Percentiles rank a stretch among this genome's conserved stretches.
Conservation (phyloP, 2,113 vertebrate species). For the Vicugna pacos region DNA sequence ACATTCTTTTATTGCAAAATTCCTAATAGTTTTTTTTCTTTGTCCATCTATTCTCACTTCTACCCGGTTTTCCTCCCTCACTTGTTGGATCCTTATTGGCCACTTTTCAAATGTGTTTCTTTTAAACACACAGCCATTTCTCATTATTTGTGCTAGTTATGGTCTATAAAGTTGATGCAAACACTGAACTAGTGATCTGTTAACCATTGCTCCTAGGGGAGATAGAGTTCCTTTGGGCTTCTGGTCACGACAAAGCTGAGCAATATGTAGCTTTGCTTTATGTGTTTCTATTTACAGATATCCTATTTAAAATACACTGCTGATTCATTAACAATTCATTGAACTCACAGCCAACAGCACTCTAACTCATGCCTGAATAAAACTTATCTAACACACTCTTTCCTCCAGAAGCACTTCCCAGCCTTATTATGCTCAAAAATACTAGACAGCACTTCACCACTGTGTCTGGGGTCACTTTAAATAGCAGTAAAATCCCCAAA, state of each 20-base stretch:
- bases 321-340: not conserved
- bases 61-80: not conserved
- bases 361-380: not conserved
- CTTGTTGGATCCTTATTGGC: constrained; percentile 4
- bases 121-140: not conserved
- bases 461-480: not conserved
- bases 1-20: not conserved
- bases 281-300: not conserved
- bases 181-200: not conserved
- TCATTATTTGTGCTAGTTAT: not conserved
- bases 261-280: not conserved
- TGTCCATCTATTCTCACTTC: not conserved
- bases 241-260: not conserved
- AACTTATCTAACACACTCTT: not conserved
- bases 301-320: not conserved
- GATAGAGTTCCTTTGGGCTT: not conserved
- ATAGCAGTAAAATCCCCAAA: not conserved
- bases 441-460: not conserved
- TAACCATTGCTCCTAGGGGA: not conserved
- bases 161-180: not conserved
- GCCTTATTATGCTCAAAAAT: not conserved
- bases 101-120: not conserved
- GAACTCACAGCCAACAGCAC: not conserved
- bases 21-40: not conserved
- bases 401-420: not conserved